These are phyloP conservation scores for Sebastes fasciatus DNA, from an alignment of 2,113 vertebrate genomes.

Conservation along the genomic window DNA sequence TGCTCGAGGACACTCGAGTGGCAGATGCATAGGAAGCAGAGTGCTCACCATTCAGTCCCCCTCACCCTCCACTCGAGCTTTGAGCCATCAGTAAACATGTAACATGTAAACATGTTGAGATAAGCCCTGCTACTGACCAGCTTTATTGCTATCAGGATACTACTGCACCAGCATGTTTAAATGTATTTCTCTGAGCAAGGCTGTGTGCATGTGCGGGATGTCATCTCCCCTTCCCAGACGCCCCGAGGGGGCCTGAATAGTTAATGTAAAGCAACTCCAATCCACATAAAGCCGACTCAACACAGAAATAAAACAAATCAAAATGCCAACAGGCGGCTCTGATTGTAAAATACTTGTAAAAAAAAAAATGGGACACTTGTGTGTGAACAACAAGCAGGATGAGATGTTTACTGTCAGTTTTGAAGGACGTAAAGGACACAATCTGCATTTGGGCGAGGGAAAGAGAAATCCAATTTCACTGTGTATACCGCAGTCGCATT, in stretches of 20 bases:
- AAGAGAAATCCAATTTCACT: constrained; percentile 74
- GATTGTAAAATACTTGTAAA: constrained; percentile 36
- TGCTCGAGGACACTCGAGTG: neutral
- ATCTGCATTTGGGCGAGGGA: constrained; percentile 66
- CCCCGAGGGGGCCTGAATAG: constrained; percentile 27
- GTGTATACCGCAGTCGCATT: constrained; percentile 60
- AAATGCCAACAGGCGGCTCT: constrained; percentile 22
- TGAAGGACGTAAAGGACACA: constrained; percentile 72
- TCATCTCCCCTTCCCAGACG: constrained; percentile 15
- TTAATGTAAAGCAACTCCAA: constrained; percentile 33
- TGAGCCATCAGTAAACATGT: constrained; percentile 19
- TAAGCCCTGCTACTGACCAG: constrained; percentile 20
- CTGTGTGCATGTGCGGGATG: constrained; percentile 23
- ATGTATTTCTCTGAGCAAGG: neutral
- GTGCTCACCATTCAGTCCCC: neutral
- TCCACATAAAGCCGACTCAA: constrained; percentile 16
- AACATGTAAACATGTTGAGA: constrained; percentile 6
- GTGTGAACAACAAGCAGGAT: constrained; percentile 41
- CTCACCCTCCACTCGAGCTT: neutral
- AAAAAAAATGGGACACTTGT: constrained; percentile 37
- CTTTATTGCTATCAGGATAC: constrained; percentile 16
- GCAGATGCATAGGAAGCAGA: constrained; percentile 1
- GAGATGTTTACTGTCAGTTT: constrained; percentile 66
- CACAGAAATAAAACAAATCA: constrained; percentile 36
- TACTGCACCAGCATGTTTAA: constrained; percentile 6